A percentile compares a stretch with the other conserved stretches of the same genome.
Conservation (phyloP, 2,797 vertebrate species). For the Threskiornis aethiopicus region DNA sequence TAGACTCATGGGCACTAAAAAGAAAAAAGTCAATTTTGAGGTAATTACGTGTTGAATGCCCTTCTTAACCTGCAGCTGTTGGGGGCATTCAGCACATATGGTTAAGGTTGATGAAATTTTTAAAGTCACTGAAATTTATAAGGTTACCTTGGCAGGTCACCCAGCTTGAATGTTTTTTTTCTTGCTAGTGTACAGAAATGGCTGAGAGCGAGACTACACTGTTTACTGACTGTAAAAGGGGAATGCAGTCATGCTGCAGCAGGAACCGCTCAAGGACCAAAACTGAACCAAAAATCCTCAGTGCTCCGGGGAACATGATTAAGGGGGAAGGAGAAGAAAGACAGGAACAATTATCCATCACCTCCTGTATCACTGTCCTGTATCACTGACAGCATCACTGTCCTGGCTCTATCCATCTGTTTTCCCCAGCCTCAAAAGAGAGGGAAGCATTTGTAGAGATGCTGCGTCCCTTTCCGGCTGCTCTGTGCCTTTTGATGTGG, state of each 20-base stretch:
- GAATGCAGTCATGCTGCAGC: background rate
- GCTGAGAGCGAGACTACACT: background rate
- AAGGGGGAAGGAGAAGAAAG: background rate
- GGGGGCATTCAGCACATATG: conserved; percentile 55
- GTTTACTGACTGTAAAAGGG: background rate
- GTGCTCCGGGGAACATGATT: background rate
- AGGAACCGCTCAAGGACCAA: background rate
- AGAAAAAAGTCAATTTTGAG: conserved; percentile 57
- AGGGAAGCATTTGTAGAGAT: background rate
- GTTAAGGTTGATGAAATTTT: conserved; percentile 62
- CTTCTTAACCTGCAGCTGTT: conserved; percentile 62
- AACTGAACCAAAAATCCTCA: background rate
- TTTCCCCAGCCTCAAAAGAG: background rate
- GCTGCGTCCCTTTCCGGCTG: background rate
- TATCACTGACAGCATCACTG: background rate
- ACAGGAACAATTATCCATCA: background rate
- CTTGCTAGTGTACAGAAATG: background rate
- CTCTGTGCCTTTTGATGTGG: background rate
- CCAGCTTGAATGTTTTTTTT: background rate
- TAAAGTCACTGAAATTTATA: conserved; percentile 56
- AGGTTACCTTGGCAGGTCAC: conserved; percentile 55
- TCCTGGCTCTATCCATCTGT: background rate
- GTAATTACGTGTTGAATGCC: conserved; percentile 62
- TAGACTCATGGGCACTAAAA: conserved; percentile 47
- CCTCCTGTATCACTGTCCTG: background rate